Percentiles rank a stretch among this genome's conserved stretches.
Conservation (phyloP, 2,797 vertebrate species). For the Gorsachius magnificus region DNA sequence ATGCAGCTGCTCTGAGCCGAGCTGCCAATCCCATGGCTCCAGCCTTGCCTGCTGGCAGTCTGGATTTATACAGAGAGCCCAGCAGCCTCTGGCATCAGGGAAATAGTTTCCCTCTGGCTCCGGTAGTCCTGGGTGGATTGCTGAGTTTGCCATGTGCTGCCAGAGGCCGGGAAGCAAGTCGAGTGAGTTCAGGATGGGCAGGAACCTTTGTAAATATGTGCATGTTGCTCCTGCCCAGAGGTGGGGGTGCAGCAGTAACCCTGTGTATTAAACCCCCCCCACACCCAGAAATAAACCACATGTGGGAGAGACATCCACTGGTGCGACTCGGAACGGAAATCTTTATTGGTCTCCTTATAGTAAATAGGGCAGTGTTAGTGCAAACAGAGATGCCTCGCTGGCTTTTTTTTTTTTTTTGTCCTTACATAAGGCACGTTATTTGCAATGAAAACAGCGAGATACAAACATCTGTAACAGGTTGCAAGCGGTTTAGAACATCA, state of each 20-base stretch:
- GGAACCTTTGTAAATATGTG: not conserved
- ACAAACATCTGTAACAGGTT: not conserved
- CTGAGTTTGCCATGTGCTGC: not conserved
- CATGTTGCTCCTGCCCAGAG: not conserved
- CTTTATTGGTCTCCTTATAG: constrained; percentile 36
- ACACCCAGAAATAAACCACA: not conserved
- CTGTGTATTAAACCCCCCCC: not conserved
- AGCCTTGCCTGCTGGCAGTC: not conserved
- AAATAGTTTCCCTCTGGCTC: not conserved
- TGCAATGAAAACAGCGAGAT: constrained; percentile 22
- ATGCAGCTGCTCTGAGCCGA: not conserved
- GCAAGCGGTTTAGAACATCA: not conserved
- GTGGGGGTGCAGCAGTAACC: not conserved
- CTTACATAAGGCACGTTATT: constrained; percentile 20
- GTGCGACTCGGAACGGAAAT: constrained; percentile 6
- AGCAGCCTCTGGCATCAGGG: not conserved
- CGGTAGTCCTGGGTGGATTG: not conserved
- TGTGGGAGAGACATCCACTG: not conserved
- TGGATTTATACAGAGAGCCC: not conserved
- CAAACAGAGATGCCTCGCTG: constrained; percentile 55
- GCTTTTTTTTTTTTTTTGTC: not conserved
- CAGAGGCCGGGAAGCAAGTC: not conserved
- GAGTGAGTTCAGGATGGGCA: not conserved
- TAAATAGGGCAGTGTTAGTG: constrained; percentile 67
- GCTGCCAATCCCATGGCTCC: not conserved